Evolutionary conservation across 2,888 invertebrate species (phyloP).

Genomic region (Euphydryas editha): DNA sequence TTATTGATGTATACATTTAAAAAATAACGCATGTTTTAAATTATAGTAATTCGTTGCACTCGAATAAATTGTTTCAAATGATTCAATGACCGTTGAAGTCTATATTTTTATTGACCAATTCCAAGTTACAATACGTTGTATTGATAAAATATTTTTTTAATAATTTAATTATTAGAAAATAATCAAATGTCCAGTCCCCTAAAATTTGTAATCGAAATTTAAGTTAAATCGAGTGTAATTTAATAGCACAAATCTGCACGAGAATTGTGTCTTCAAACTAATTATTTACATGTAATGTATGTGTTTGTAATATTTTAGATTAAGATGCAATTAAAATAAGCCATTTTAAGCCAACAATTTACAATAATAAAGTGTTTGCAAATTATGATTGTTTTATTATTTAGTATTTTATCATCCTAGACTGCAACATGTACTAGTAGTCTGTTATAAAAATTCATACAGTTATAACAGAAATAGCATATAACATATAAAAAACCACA

Average conservation of each 20-base stretch:
- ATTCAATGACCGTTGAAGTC: background rate
- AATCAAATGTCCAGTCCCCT: no score
- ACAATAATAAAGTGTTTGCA: conserved; percentile 50
- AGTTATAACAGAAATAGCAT: no score
- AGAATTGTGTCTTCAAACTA: conserved; percentile 7
- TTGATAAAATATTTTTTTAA: no score
- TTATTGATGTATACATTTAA: background rate
- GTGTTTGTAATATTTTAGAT: conserved; percentile 30
- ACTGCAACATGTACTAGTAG: background rate
- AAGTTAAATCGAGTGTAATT: conserved; percentile 7
- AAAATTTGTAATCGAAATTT: background rate
- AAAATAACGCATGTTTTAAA: background rate
- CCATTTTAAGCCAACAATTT: conserved; percentile 34
- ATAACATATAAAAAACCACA: no score
- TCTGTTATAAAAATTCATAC: no score
- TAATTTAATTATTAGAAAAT: no score
- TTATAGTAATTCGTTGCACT: background rate
- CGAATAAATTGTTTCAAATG: background rate
- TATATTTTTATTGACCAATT: background rate
- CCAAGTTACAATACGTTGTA: no score
- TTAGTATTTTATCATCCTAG: no score
- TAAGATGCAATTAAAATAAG: conserved; percentile 43
- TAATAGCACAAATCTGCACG: conserved; percentile 22
- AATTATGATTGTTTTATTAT: conserved; percentile 38
- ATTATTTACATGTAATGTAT: no score